Base-by-base conservation (phyloP, 1,140 invertebrate species). In the Euglossa dilemma region DNA sequence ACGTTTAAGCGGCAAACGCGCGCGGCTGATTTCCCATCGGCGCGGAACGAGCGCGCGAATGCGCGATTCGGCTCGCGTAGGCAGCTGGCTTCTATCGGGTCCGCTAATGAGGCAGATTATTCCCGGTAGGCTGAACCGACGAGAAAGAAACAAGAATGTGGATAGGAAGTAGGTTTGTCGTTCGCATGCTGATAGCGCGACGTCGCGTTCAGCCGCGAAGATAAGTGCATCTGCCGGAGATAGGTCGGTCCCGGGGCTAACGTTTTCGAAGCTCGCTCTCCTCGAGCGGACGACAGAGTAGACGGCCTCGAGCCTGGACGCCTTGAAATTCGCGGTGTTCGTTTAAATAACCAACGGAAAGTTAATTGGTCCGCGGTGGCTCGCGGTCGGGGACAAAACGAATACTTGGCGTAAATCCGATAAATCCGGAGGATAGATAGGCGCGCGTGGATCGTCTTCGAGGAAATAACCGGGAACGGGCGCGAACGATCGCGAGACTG, bases 131-230 rank as follows among this genome's bases (percentile, higher is more conserved):
- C 61, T 64, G 76, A 71, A 75, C 80, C 67, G 88, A 86, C 83
- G 85, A 90, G 87, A 87, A 90, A 84, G 84, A 80, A 76, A 85
- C 84, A 78, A 88, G 85, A 73, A 84, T 90, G 82, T 87, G 88
- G 88, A 89, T 91, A 91, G 91, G 91, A 92, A 92, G 86, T 90
- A 90, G 88, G 84, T 90, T 92, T 89, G 83, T 89, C 89, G 87
- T 79, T 83, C 83, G 85, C 77, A 77, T 73, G 45, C 75, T 50
- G 90, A 91, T 91, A 91, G 63, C 87, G 82, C 81, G 64, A 76
- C 85, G 85, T 86, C 81, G 85, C 72, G 84, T 85, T 85, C 83
- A 76, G n/a, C 56, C 54, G 47, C 43, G 16, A 23, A 87, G 90
- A 91, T 91, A 91, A 91, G 78, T 84, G 85, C 87, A 89, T 87